Percentiles rank a stretch among this genome's conserved stretches.
Conservation (phyloP, 2,797 vertebrate genomes). For the Enteromius anoplus region DNA sequence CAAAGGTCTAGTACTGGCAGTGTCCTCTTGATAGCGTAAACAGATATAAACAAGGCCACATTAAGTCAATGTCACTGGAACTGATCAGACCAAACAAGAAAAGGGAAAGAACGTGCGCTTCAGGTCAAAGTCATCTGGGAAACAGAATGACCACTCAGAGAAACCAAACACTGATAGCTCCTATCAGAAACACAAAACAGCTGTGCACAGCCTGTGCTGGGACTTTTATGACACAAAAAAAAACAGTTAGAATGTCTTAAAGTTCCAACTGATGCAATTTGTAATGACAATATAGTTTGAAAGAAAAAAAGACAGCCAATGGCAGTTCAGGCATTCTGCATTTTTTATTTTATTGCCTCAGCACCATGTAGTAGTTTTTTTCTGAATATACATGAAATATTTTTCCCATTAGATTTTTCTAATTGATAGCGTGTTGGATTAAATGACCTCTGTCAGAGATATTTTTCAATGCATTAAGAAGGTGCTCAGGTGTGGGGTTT, state of each 20-base stretch:
- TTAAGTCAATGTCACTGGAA: constrained; percentile 18
- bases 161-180: constrained; percentile 27
- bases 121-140: constrained; percentile 34
- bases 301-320: neutral
- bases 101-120: neutral
- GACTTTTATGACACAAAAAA: neutral
- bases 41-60: constrained; percentile 15
- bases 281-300: neutral
- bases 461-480: neutral
- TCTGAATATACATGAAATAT: neutral
- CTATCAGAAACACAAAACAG: constrained; percentile 11
- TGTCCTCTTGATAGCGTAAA: constrained; percentile 13
- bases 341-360: neutral
- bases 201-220: neutral
- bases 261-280: neutral
- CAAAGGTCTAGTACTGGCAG: neutral
- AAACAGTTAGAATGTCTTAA: neutral
- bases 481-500: neutral
- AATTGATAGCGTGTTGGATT: neutral
- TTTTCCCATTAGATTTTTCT: neutral
- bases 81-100: constrained; percentile 40
- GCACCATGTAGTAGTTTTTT: neutral
- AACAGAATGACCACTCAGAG: constrained; percentile 23
- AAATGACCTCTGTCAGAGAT: neutral
- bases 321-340: neutral